Percentiles rank a stretch among this genome's conserved stretches.
Evolutionary conservation across 2,113 vertebrate genomes (phyloP).

Genomic region (Lucifuga dentata): DNA sequence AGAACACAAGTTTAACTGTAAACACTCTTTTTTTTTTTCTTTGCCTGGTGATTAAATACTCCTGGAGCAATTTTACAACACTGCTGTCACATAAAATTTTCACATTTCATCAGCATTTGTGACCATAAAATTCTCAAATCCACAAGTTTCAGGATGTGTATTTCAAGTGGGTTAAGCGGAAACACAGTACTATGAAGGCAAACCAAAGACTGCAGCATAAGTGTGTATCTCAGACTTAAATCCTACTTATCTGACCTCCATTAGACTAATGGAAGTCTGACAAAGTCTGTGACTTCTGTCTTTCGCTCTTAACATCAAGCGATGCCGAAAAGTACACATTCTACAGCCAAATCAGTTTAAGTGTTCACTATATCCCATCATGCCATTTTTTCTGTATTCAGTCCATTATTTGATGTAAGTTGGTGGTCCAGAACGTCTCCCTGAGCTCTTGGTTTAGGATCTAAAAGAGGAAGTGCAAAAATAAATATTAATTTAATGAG

Average conservation of each 20-base stretch:
- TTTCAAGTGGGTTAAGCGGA: constrained; percentile 61
- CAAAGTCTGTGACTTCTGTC: background rate
- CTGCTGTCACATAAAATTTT: constrained; percentile 48
- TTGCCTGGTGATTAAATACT: constrained; percentile 68
- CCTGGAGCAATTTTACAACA: constrained; percentile 30
- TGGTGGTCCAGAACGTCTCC: constrained; percentile 49
- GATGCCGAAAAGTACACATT: constrained; percentile 30
- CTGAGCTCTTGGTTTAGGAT: constrained; percentile 64
- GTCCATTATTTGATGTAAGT: constrained; percentile 40
- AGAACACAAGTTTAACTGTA: constrained; percentile 58
- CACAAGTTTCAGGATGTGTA: constrained; percentile 53
- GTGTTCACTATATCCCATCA: constrained; percentile 27
- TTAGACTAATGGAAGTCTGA: background rate
- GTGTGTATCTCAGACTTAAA: too few relatives aligned
- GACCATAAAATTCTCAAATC: constrained; percentile 35
- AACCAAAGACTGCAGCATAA: too few relatives aligned
- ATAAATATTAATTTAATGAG: background rate
- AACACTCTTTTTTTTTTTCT: constrained; percentile 59
- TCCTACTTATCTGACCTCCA: too few relatives aligned
- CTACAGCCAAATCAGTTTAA: constrained; percentile 16
- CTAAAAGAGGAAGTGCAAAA: constrained; percentile 46
- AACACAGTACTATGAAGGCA: constrained; percentile 17
- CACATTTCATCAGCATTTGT: constrained; percentile 45
- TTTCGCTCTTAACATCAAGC: constrained; percentile 9
- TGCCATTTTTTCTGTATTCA: constrained; percentile 26